A percentile compares a stretch with the other conserved stretches of the same genome.
These are phyloP conservation scores for Chondrilla cf. caribensis DNA, from an alignment of 37 sponge, comb jelly and placozoan genomes.

Conservation along the genomic window DNA sequence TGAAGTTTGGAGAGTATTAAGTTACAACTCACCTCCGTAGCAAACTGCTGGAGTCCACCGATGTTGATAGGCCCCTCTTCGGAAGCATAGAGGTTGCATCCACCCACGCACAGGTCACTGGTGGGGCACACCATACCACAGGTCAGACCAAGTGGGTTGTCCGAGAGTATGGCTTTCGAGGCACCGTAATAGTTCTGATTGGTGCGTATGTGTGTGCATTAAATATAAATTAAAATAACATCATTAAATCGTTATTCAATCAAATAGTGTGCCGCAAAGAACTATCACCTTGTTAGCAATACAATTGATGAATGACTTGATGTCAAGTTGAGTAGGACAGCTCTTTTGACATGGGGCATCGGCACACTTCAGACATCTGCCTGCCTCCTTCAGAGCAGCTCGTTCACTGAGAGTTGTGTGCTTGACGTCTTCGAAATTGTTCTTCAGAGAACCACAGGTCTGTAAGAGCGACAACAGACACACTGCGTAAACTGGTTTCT, in stretches of 20 bases:
- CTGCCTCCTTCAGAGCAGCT: slow-evolving; percentile 80
- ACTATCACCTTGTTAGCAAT: slow-evolving; percentile 70
- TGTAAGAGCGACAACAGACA: slow-evolving; percentile 25
- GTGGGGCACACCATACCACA: slow-evolving; percentile 99
- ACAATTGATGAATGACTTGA: slow-evolving; percentile 88
- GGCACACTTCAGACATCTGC: slow-evolving; percentile 93
- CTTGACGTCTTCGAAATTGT: slow-evolving; percentile 96
- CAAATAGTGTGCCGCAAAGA: too few relatives aligned
- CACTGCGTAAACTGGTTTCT: too few relatives aligned
- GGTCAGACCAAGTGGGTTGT: slow-evolving; percentile 95
- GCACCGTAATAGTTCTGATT: slow-evolving; percentile 93
- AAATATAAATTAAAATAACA: background rate
- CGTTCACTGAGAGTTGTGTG: slow-evolving; percentile 95
- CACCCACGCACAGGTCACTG: slow-evolving; percentile 95
- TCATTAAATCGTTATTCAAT: too few relatives aligned
- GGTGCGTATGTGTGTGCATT: too few relatives aligned
- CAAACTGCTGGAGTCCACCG: slow-evolving; percentile 98
- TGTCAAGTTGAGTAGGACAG: slow-evolving; percentile 96
- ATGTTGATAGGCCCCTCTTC: slow-evolving; percentile 98
- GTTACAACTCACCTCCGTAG: slow-evolving; percentile 90
- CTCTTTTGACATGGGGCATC: slow-evolving; percentile 98
- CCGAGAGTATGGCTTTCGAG: slow-evolving; percentile 90
- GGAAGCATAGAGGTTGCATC: slow-evolving; percentile 90
- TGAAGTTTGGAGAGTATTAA: too few relatives aligned
- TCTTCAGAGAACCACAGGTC: slow-evolving; percentile 59